Evolutionary conservation across 2,113 vertebrate species (phyloP), one percentile per base, ranked within the genome.

Genomic region (Gnathonemus echidnorhynchus): DNA sequence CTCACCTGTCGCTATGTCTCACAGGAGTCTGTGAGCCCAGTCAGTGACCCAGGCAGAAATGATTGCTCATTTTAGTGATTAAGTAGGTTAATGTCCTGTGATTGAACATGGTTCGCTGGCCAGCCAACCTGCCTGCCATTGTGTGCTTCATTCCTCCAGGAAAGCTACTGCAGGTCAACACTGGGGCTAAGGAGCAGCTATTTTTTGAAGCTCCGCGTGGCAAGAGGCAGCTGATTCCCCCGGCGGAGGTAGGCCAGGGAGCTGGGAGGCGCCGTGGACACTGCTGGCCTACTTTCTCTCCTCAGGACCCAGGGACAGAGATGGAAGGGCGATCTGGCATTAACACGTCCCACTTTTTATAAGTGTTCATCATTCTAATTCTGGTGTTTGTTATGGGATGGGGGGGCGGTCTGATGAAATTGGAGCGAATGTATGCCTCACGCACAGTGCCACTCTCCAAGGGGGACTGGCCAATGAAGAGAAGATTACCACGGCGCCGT

Each of bases 181-280:
- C 98, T 90, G 97, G 97, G 95, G 97, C 97, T 94, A 99, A 99
- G 94, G 98, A 99, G 91, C 98, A 99, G 91, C 94, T 99, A 92
- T 99, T 99, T 94, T 99, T 99, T 88, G 98, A 99, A 96, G 98
- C 98, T 92, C 98, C 98, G 90, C 97, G 98, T 53, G 98, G 98
- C 80, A 99, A 98, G 93, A 97, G 95, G 91, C 98, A 99, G 93
- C 97, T 92, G 80, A 98, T 99, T 94, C 97, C 97, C 0, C 95
- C 94, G 48, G 92, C 96, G 88, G 98, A 99, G 97, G 98, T 99
- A 95, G 95, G 96, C 87, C 35, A 86, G 80, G 87, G 52, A 56
- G 87, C 74, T 56, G 70, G 50, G 62, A 92, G 91, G 85, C 86
- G 42, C 83, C 2, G 46, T 80, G 70, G 91, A 91, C 88, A 46